A percentile compares a stretch with the other conserved stretches of the same genome.
phyloP scores from a whole-genome alignment of 2,888 invertebrate genomes.

The Caenorhabditis sp. region DNA sequence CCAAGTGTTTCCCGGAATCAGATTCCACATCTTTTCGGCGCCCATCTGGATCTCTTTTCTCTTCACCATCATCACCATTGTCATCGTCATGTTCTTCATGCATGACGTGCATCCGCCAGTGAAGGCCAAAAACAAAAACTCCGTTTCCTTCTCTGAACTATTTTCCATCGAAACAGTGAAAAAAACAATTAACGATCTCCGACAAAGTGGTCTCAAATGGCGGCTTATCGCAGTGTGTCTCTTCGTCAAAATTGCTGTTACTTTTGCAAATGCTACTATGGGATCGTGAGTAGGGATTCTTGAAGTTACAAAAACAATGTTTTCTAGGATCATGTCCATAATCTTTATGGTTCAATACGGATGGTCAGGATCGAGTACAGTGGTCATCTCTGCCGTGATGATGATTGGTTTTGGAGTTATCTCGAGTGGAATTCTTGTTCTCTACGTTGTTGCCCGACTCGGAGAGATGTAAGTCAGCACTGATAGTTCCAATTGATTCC shows the following conservation, averaged over 20 bases:
- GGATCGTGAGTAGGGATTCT: slow-evolving; percentile 23
- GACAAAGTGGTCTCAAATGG: slow-evolving; percentile 33
- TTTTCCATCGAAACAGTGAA: slow-evolving; percentile 19
- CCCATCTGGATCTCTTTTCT: slow-evolving; percentile 45
- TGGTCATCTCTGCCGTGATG: slow-evolving; percentile 19
- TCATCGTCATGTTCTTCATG: slow-evolving; percentile 27
- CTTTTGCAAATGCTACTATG: slow-evolving; percentile 30
- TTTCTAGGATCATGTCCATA: slow-evolving; percentile 23
- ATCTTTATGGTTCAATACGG: slow-evolving; percentile 43
- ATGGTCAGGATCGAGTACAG: slow-evolving; percentile 43
- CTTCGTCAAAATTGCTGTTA: slow-evolving; percentile 33
- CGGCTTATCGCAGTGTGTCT: slow-evolving; percentile 39
- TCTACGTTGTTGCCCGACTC: slow-evolving; percentile 42
- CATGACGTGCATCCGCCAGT: slow-evolving; percentile 15
- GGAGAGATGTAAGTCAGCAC: slow-evolving; percentile 26
- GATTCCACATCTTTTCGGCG: slow-evolving; percentile 39
- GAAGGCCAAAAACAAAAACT: not conserved
- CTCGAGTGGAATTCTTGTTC: slow-evolving; percentile 26
- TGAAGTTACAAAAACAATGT: not conserved
- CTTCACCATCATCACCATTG: slow-evolving; percentile 20
- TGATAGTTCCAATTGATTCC: not conserved
- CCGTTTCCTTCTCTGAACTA: slow-evolving; percentile 4
- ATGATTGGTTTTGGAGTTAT: slow-evolving; percentile 44
- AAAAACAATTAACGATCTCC: not conserved
- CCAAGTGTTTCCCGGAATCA: slow-evolving; percentile 50